These are phyloP conservation scores for Stictocephala bisonia DNA, from an alignment of 2,888 invertebrate species.

Conservation along the genomic window DNA sequence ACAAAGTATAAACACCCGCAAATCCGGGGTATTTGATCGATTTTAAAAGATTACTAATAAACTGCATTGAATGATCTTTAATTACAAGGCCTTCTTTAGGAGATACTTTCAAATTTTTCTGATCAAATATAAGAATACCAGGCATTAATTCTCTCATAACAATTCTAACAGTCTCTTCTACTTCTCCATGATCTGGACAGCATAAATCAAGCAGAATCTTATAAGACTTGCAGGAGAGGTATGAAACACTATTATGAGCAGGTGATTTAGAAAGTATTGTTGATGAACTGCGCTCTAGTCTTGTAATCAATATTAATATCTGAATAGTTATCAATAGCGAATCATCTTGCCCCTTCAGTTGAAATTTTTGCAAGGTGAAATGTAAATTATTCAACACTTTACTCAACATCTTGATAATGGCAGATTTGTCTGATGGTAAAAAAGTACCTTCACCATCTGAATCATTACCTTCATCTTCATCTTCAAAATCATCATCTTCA, in stretches of 20 bases:
- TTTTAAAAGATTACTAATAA: conserved; percentile 60
- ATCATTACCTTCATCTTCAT: conserved; percentile 32
- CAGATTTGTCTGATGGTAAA: conserved; percentile 34
- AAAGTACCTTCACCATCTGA: neutral
- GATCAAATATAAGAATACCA: conserved; percentile 61
- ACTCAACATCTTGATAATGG: conserved; percentile 35
- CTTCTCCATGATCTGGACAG: conserved; percentile 65
- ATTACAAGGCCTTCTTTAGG: conserved; percentile 56
- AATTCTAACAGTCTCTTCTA: conserved; percentile 62
- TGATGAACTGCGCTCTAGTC: conserved; percentile 59
- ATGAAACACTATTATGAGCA: conserved; percentile 31
- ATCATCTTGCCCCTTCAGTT: conserved; percentile 64
- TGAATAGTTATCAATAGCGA: conserved; percentile 65
- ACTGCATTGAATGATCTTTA: conserved; percentile 59
- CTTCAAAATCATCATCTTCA: conserved; percentile 44
- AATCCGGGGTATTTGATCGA: conserved; percentile 60
- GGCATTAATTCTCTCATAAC: conserved; percentile 65
- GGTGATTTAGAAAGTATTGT: conserved; percentile 37
- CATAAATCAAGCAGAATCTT: conserved; percentile 63
- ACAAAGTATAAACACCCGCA: conserved; percentile 62
- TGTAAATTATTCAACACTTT: conserved; percentile 63
- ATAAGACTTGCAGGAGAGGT: conserved; percentile 62
- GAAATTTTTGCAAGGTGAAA: conserved; percentile 63
- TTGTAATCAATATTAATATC: conserved; percentile 62
- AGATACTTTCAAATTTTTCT: conserved; percentile 49